Evolutionary conservation across 2,113 vertebrate species (phyloP), one percentile per base, ranked within the genome.

Genomic region (Pholis gunnellus): DNA sequence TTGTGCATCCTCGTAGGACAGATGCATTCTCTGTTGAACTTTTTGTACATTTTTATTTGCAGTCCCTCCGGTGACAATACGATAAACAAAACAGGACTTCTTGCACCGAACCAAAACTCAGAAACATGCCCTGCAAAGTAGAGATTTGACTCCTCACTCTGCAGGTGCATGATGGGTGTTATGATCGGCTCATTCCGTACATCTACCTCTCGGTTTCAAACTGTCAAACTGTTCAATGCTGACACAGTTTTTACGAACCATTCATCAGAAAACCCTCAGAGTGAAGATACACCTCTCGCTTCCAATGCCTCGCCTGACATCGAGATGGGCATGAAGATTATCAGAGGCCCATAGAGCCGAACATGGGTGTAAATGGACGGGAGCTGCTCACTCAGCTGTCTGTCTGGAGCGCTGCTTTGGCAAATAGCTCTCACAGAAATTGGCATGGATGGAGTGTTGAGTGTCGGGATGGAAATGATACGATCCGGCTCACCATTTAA

Each of bases 341-440:
- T 59, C 34, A 9, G 69, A 46, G 25, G 69, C 6, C 13, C 67
- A 20, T 52, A 0, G 17, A 42, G 48, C 48, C 18, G 74, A 78
- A 76, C 67, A 60, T 0, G 56, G 57, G 46, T 76, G 81, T 48
- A 61, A 74, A 81, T 7, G 69, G 57, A 71, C 56, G 20, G 20
- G 9, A 20, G 78, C 60, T 44, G 78, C 81, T 68, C 69, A 14
- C 75, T 81, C 60, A 29, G 71, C 81, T 78, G 81, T 83, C 80
- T 20, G 36, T 65, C 67, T 22, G 42, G 17, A 44, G 36, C 1
- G 46, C 50, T 52, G 56, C 38, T 70, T 64, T 25, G 20, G 57
- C 74, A 81, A 68, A 50, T 27, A n/a, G 56, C 57, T 44, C 25
- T 82, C 75, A 68, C 36, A 17, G 46, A 70, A 72, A 75, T 70